Evolutionary conservation across 2,797 vertebrate species (phyloP).

Genomic region (Pelochelys cantorii): DNA sequence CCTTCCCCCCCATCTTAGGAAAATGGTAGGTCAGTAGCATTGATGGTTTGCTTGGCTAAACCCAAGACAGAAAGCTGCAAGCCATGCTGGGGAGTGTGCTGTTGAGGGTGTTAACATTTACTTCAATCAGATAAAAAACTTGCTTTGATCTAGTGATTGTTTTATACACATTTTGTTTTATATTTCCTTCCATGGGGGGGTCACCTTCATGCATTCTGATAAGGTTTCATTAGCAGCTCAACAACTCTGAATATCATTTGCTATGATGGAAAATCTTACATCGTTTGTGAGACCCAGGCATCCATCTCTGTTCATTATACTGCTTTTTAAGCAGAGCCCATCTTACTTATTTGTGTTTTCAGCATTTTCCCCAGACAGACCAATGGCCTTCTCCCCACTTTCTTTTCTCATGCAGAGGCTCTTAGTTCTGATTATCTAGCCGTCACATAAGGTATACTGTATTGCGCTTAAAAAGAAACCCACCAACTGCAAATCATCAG

Average conservation of each 20-base stretch:
- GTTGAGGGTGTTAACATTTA: neutral
- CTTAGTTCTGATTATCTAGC: neutral
- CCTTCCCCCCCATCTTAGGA: neutral
- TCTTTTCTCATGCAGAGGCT: neutral
- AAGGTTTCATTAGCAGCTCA: constrained; percentile 32
- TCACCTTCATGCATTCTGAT: constrained; percentile 30
- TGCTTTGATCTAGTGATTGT: neutral
- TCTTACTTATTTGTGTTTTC: neutral
- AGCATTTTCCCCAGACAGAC: neutral
- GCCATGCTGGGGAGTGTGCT: neutral
- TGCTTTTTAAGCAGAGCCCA: neutral
- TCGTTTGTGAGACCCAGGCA: neutral
- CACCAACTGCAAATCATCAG: neutral
- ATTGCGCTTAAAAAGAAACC: neutral
- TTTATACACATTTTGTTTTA: constrained; percentile 9
- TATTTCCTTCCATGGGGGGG: neutral
- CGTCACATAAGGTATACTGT: neutral
- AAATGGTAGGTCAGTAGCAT: neutral
- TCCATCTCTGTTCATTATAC: neutral
- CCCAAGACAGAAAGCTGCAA: neutral
- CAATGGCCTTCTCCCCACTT: neutral
- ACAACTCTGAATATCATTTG: constrained; percentile 34
- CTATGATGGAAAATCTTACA: constrained; percentile 5
- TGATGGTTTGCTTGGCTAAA: neutral
- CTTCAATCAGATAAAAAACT: neutral